A percentile compares a stretch with the other conserved stretches of the same genome.
These are phyloP conservation scores for Drosophila testacea DNA, from an alignment of 2,888 invertebrate genomes.

Conservation along the genomic window DNA sequence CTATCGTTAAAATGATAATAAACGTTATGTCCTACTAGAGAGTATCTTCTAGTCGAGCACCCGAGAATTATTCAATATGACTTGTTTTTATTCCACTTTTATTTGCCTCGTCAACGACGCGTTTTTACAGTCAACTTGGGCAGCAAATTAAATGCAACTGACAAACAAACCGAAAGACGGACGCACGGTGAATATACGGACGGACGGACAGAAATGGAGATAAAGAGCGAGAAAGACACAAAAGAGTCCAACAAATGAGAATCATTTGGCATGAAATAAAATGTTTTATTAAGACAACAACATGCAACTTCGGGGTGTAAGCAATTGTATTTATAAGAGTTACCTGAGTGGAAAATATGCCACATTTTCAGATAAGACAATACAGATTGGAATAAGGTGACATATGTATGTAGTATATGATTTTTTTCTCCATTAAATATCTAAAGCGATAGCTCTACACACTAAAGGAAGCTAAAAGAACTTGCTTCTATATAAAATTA, in stretches of 20 bases:
- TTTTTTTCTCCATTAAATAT: background rate
- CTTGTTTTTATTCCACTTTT: constrained; percentile 63
- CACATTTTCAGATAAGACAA: background rate
- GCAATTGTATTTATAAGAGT: constrained; percentile 10
- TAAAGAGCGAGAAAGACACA: constrained; percentile 16
- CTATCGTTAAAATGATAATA: background rate
- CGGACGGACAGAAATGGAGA: background rate
- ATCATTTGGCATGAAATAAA: constrained; percentile 73
- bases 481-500: background rate
- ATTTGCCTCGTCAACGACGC: constrained; percentile 52
- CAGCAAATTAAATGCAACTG: constrained; percentile 73
- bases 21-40: background rate
- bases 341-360: constrained; percentile 25
- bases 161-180: constrained; percentile 32
- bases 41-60: constrained; percentile 10
- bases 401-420: background rate
- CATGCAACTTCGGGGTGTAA: constrained; percentile 15
- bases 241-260: constrained; percentile 59
- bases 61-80: background rate
- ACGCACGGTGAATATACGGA: constrained; percentile 4
- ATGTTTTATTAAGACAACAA: constrained; percentile 69
- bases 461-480: background rate
- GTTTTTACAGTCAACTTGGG: constrained; percentile 69
- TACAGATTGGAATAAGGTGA: background rate
- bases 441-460: too few species aligned